Evolutionary conservation across 2,797 vertebrate species (phyloP), one percentile per base, ranked within the genome.

Genomic region (Enteromius trimaculatus): DNA sequence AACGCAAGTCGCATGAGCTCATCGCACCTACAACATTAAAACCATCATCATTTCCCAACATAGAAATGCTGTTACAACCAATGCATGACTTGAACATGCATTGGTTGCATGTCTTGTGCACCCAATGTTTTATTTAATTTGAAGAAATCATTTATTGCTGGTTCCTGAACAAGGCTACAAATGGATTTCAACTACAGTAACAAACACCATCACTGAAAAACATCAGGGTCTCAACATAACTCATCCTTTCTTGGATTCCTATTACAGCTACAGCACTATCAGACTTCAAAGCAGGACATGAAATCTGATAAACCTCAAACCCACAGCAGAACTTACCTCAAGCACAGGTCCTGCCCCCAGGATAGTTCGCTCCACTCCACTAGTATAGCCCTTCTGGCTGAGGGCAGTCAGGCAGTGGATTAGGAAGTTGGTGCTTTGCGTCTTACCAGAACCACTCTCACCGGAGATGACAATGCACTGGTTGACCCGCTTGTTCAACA

Each of bases 331-430:
- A 88, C 91, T 90, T 95, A 99, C 98, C 97, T 99, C 97, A 2
- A 99, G 92, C 66, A 99, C 97, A 0, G 97, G 97, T 64, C 97
- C 97, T 0, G 97, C 96, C 14, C 98, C 98, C 62, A 99, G 93
- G 88, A 99, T 96, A 88, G 96, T 97, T 76, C 97, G 93, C 88
- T 98, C 97, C 49, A 98, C 95, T 0, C 96, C 96, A 0, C 94
- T 95, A 39, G 95, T 95, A 58, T 96, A 96, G 14, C 95, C 96
- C 89, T 97, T 97, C 92, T 96, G 96, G 91, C 98, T 98, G 86
- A 99, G 95, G 0, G 97, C 95, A 0, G 97, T 99, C 88, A 99
- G 94, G 90, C 97, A 98, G 93, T 99, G 97, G 91, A 99, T 96
- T 78, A 99, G 93, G 89, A 97, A 99, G 90, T 97, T 97, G 93